Base-by-base conservation (phyloP, 2,888 invertebrate genomes). In the Watsonalla cultraria region DNA sequence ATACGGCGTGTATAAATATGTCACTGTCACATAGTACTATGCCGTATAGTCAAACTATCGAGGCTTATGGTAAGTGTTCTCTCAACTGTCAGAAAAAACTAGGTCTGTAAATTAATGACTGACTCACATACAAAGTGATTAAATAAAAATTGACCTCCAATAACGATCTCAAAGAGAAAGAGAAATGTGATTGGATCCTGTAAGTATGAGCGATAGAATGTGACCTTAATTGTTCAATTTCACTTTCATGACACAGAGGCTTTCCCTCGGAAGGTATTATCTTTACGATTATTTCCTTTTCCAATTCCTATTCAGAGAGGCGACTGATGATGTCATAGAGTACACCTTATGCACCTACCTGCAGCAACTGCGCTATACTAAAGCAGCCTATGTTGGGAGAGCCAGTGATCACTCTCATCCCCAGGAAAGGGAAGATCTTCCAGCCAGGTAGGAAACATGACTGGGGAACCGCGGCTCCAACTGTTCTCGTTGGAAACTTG, bases 191-290 rank as follows among this genome's bases (percentile, higher is more conserved):
- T 35, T 47, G 35, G 34, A 35, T 35, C 13, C 35, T 37, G 37
- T 37, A 37, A 35, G 9, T 37, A 7, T 35, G 11, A 34, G 13
- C 34, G n/a, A 7, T 35, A 48, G 35, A 8, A 34, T 35, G 48
- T 48, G 42, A 42, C 37, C 37, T 35, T 35, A 49, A 49, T 39
- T 39, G 49, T 6, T 15, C 8, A 15, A 15, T 37, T 48, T 34
- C 35, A 34, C 34, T 49, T 49, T 49, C 37, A 9, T 37, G 15
- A 37, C 35, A 14, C 49, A 33, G 47, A 47, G 11, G 48, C 48
- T 48, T 48, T 48, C 48, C 34, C 48, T 48, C 35, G 48, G 48
- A 48, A 48, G 48, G 35, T 34, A 35, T 37, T 37, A 37, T 37
- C 9, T 9, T 42, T 11, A 11, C 11, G 42, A 42, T 42, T 11